Conservation (phyloP, 1,140 invertebrate species). For the Varroa destructor region DNA sequence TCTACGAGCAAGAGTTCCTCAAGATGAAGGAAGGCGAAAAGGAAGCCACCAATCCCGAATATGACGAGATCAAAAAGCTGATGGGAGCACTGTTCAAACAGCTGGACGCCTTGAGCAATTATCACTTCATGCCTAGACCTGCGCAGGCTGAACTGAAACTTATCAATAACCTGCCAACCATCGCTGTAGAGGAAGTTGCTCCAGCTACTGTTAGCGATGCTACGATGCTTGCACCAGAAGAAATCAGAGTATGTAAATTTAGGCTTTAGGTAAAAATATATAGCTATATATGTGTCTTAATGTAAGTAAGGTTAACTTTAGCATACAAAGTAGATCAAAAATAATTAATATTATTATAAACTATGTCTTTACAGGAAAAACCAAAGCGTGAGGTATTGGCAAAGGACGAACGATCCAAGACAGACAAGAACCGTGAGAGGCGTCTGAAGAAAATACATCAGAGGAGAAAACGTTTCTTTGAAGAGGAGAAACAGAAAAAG, state of each 20-base stretch:
- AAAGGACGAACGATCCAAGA: constrained; percentile 61
- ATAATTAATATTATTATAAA: background rate
- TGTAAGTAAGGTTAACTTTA: background rate
- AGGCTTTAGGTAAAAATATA: constrained; percentile 21
- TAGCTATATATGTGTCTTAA: constrained; percentile 25
- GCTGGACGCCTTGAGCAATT: constrained; percentile 82
- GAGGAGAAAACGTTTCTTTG: constrained; percentile 37
- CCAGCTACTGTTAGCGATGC: constrained; percentile 70
- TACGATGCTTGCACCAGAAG: constrained; percentile 77
- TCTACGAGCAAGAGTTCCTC: constrained; percentile 87
- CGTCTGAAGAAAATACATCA: constrained; percentile 72
- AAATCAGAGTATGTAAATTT: constrained; percentile 54
- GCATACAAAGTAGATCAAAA: constrained; percentile 1
- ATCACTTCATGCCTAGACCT: constrained; percentile 78
- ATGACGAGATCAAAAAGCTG: constrained; percentile 58
- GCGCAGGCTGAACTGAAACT: constrained; percentile 75
- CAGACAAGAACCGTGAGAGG: constrained; percentile 76
- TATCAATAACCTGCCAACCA: constrained; percentile 74
- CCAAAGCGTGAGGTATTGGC: constrained; percentile 62
- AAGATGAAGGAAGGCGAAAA: constrained; percentile 49
- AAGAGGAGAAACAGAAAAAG: constrained; percentile 30
- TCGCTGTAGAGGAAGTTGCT: constrained; percentile 89
- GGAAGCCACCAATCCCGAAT: constrained; percentile 52
- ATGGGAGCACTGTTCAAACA: constrained; percentile 70
- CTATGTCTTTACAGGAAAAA: constrained; percentile 45